These are phyloP conservation scores for Cetonia aurata DNA, from an alignment of 2,888 invertebrate genomes.

Conservation along the genomic window DNA sequence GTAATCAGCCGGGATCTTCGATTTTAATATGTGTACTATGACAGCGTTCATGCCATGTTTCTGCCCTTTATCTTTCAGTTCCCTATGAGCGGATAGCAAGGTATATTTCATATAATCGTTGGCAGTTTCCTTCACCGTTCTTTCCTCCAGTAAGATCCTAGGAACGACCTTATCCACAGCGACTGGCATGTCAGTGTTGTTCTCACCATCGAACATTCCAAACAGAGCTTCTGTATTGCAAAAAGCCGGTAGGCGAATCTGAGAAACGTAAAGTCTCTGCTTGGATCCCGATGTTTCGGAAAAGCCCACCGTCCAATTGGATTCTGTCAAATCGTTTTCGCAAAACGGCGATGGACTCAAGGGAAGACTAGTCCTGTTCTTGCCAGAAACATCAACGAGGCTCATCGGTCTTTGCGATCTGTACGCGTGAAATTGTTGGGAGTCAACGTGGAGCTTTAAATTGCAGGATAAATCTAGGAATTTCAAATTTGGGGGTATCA, in stretches of 20 bases:
- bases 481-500: constrained; percentile 86
- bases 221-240: constrained; percentile 86
- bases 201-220: constrained; percentile 85
- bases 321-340: constrained; percentile 73
- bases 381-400: constrained; percentile 86
- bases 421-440: constrained; percentile 84
- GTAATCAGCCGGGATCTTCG: constrained; percentile 71
- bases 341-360: constrained; percentile 67
- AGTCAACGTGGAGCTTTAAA: constrained; percentile 84
- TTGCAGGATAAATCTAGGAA: constrained; percentile 90
- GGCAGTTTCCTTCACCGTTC: constrained; percentile 83
- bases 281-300: constrained; percentile 85
- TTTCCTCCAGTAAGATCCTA: constrained; percentile 83
- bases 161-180: constrained; percentile 82
- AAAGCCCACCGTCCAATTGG: constrained; percentile 86
- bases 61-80: constrained; percentile 80
- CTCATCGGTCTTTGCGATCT: constrained; percentile 85
- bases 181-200: constrained; percentile 77
- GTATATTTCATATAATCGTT: constrained; percentile 89
- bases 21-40: constrained; percentile 78
- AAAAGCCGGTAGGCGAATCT: constrained; percentile 82
- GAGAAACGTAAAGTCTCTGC: constrained; percentile 81
- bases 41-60: constrained; percentile 80
- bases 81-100: constrained; percentile 82
- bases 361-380: constrained; percentile 78